A percentile compares a stretch with the other conserved stretches of the same genome.
phyloP scores from a whole-genome alignment of 2,113 vertebrate species.

The Perca fluviatilis region DNA sequence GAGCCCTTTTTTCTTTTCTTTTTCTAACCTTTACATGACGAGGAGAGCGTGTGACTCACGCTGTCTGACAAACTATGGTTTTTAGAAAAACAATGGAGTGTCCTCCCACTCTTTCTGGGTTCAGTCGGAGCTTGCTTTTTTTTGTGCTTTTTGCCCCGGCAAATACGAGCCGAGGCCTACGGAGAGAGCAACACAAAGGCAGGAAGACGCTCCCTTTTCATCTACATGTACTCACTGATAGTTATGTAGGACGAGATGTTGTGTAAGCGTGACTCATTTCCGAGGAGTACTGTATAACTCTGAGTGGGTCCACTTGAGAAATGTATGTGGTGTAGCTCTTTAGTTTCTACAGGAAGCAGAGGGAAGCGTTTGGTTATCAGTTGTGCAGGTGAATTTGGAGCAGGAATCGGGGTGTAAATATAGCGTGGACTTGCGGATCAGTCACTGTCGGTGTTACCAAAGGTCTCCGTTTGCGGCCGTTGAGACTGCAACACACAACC shows the following conservation, averaged over 20 bases:
- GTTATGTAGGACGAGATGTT: constrained; percentile 15
- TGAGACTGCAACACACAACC: too few relatives aligned
- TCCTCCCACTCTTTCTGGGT: constrained; percentile 50
- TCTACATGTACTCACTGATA: constrained; percentile 9
- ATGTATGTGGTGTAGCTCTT: neutral
- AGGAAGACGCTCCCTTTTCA: neutral
- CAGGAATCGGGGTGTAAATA: neutral
- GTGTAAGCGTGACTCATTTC: constrained; percentile 54
- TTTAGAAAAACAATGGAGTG: constrained; percentile 36
- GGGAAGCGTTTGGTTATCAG: neutral
- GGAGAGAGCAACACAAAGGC: neutral
- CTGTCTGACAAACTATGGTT: constrained; percentile 33
- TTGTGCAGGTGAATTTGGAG: constrained; percentile 1
- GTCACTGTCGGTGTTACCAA: too few relatives aligned
- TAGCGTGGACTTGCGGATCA: too few relatives aligned
- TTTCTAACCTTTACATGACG: constrained; percentile 32
- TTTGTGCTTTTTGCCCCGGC: neutral
- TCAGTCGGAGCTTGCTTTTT: too few relatives aligned
- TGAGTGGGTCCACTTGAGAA: constrained; percentile 27
- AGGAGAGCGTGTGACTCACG: constrained; percentile 42
- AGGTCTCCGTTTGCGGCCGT: too few relatives aligned
- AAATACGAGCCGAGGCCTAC: neutral
- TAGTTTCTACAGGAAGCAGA: neutral
- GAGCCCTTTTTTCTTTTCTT: neutral
- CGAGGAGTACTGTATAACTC: neutral